phyloP scores from a whole-genome alignment of 2,113 vertebrate species.

The Boulengeromyrus knoepffleri region DNA sequence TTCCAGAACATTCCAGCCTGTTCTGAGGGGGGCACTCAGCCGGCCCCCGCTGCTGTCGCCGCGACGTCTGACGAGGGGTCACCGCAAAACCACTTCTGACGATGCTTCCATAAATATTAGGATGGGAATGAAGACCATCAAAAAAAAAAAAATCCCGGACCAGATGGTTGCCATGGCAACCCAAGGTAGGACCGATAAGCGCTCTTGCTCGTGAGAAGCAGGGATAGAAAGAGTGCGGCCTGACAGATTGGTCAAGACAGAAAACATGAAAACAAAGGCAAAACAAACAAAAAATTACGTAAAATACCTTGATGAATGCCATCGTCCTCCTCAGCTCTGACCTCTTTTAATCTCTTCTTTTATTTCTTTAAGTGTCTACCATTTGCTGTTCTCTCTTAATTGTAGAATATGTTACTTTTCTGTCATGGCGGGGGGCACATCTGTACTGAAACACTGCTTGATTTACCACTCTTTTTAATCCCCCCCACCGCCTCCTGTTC shows the following conservation, averaged over 20 bases:
- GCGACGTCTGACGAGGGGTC: slow-evolving; percentile 13
- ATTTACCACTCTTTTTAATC: neutral
- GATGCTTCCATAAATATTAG: slow-evolving; percentile 50
- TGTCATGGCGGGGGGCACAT: neutral
- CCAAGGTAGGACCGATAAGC: slow-evolving; percentile 52
- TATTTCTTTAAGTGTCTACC: neutral
- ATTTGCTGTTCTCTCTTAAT: neutral
- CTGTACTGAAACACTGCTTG: neutral
- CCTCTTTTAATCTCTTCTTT: neutral
- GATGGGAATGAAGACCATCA: slow-evolving; percentile 30
- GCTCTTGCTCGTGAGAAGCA: slow-evolving; percentile 45
- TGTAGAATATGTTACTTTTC: neutral
- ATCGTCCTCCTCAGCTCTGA: neutral
- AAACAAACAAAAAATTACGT: neutral
- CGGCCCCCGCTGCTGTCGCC: neutral
- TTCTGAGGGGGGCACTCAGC: slow-evolving; percentile 12
- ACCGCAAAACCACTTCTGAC: slow-evolving; percentile 38
- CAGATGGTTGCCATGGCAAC: slow-evolving; percentile 61
- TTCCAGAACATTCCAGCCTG: slow-evolving; percentile 20
- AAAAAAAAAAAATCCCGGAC: slow-evolving; percentile 25
- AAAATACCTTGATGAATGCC: neutral
- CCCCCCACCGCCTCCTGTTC: neutral
- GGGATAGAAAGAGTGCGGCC: slow-evolving; percentile 26
- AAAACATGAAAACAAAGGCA: slow-evolving; percentile 16
- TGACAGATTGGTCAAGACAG: slow-evolving; percentile 20